Percentiles rank a stretch among this genome's conserved stretches.
phyloP scores from a whole-genome alignment of 2,113 vertebrate species.

The Cephalopholis sonnerati region DNA sequence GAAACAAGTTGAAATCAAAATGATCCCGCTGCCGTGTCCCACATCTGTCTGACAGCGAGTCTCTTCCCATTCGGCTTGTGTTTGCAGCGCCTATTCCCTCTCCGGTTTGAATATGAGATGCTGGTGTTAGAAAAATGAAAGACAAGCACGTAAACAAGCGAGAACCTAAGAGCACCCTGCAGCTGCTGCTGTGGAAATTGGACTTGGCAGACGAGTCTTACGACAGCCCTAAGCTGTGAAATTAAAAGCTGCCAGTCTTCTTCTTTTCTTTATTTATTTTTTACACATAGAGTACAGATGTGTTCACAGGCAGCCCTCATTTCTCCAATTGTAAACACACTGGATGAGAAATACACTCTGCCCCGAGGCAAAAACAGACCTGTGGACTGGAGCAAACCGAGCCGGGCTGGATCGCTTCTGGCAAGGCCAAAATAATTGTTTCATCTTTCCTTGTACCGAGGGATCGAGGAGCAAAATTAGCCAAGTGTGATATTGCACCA shows the following conservation, averaged over 20 bases:
- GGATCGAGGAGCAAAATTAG: conserved; percentile 51
- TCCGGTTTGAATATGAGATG: conserved; percentile 33
- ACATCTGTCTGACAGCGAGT: conserved; percentile 20
- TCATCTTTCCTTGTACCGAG: conserved; percentile 39
- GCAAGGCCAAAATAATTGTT: conserved; percentile 71
- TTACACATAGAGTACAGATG: conserved; percentile 32
- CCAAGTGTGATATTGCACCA: conserved; percentile 63
- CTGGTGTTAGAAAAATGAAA: conserved; percentile 29
- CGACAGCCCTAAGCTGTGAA: conserved; percentile 43
- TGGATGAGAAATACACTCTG: conserved; percentile 47
- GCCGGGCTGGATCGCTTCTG: conserved; percentile 22
- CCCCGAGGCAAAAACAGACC: conserved; percentile 51
- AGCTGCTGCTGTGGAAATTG: conserved; percentile 59
- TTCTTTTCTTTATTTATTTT: conserved; percentile 17
- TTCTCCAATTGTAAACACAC: conserved; percentile 53
- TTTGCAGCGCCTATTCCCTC: background rate
- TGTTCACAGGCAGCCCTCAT: conserved; percentile 15
- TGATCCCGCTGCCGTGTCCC: conserved; percentile 30
- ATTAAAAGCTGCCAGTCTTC: conserved; percentile 62
- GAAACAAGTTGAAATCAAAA: conserved; percentile 15
- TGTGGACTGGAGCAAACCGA: conserved; percentile 30
- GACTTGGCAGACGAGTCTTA: conserved; percentile 57
- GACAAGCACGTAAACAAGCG: conserved; percentile 37
- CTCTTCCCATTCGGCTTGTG: conserved; percentile 7
- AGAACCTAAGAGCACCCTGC: conserved; percentile 39